A percentile compares a stretch with the other conserved stretches of the same genome.
Evolutionary conservation across 2,113 vertebrate species (phyloP).

Genomic region (Aleadryas rufinucha): DNA sequence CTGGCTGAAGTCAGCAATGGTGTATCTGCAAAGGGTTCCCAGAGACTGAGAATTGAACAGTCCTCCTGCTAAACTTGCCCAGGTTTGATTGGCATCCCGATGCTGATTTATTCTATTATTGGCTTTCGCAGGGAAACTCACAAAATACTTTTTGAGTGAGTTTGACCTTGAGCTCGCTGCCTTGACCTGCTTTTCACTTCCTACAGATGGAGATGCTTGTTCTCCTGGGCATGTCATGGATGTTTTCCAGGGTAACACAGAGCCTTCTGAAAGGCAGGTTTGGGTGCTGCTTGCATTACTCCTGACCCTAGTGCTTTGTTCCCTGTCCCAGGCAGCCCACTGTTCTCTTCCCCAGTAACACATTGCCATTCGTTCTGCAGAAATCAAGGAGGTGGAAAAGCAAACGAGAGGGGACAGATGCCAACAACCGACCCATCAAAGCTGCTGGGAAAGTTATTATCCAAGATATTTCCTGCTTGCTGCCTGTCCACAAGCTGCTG

Average conservation of each 20-base stretch:
- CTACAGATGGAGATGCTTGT: constrained; percentile 68
- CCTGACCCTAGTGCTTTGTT: constrained; percentile 45
- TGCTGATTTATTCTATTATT: background rate
- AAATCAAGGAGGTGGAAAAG: constrained; percentile 96
- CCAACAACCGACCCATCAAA: constrained; percentile 86
- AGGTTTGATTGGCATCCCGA: background rate
- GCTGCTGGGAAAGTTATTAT: constrained; percentile 96
- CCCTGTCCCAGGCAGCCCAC: background rate
- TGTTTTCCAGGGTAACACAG: constrained; percentile 42
- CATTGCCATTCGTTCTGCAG: constrained; percentile 60
- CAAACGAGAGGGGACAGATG: constrained; percentile 87
- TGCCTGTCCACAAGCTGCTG: constrained; percentile 90
- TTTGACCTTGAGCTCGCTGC: constrained; percentile 59
- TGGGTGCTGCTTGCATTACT: constrained; percentile 54
- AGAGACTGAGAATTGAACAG: background rate
- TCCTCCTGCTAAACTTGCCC: constrained; percentile 6
- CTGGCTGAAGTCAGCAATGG: background rate
- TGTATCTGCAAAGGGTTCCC: background rate
- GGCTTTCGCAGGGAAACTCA: constrained; percentile 26
- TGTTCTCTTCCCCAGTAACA: background rate
- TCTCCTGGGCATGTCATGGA: constrained; percentile 62
- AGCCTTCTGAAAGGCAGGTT: constrained; percentile 61
- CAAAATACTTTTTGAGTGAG: constrained; percentile 42
- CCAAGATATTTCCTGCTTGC: constrained; percentile 92
- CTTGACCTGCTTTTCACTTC: constrained; percentile 65